Base-by-base conservation (phyloP, 2,797 vertebrate species). In the Eidolon dupreanum region DNA sequence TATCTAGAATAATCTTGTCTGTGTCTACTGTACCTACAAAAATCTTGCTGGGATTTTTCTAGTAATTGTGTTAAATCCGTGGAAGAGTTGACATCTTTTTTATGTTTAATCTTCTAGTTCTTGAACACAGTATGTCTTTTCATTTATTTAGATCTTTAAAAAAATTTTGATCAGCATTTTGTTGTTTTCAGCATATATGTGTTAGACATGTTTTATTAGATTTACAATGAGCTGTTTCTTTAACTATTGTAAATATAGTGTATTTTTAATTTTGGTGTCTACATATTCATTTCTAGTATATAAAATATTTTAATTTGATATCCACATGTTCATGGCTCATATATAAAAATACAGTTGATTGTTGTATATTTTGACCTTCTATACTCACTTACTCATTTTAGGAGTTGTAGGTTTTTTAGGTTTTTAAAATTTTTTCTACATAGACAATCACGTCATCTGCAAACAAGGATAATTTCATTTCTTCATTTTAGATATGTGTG, bases 291-390 rank as follows among this genome's bases (percentile, higher is more conserved):
- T 90, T 36, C 12, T 82, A 49, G 9, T 46, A 28, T 74, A 53
- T 36, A 87, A 77, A 79, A 63, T 65, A 70, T 71, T 70, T 84
- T 88, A 95, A 83, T 73, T 90, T 70, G 65, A 28, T 93, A 33
- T 61, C 22, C 5, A 74, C n/a, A 33, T 59, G 6, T 94, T 86
- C 6, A n/a, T 71, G 90, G 59, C 28, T 63, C 22, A 36, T 79
- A 46, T 92, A 15, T 75, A 90, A 97, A 96, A 79, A 66, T 95
- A 73, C 13, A 70, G 5, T 81, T 94, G 51, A 73, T 31, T 84
- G 65, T 79, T 88, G 22, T 36, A 16, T 66, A 2, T 84, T 85
- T 79, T 85, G 36, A 70, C 24, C 5, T 38, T 85, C 16, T 70
- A 77, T 94, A 73, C 9, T 55, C 20, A 71, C 8, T 41, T 53